These are phyloP conservation scores for Amiota minor DNA, from an alignment of 2,888 invertebrate species.

Conservation along the genomic window DNA sequence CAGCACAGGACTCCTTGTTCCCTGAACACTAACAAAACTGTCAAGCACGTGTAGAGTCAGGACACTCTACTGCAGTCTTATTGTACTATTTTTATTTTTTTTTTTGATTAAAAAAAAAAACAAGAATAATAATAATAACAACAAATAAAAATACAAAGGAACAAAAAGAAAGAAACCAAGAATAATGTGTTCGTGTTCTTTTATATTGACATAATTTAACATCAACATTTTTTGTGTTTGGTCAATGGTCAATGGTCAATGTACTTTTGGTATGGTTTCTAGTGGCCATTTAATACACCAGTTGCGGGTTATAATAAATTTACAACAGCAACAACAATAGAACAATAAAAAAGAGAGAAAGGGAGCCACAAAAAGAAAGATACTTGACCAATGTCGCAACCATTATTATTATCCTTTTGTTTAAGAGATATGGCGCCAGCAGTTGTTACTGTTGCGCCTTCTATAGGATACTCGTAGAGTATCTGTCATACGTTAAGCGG, in stretches of 20 bases:
- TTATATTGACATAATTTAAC: constrained; percentile 21
- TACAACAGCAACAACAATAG: neutral
- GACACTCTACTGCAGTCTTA: too few relatives aligned
- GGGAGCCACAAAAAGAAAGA: too few relatives aligned
- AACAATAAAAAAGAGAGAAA: too few relatives aligned
- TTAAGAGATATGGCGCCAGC: neutral
- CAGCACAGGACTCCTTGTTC: neutral
- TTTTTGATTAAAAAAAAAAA: too few relatives aligned
- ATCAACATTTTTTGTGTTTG: neutral
- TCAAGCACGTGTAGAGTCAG: too few relatives aligned
- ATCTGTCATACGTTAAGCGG: neutral
- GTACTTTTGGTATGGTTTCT: constrained; percentile 7
- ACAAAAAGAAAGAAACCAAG: neutral
- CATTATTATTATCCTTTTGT: neutral
- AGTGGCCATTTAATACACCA: constrained; percentile 22
- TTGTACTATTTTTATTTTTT: too few relatives aligned
- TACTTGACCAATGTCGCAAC: too few relatives aligned
- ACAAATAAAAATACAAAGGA: neutral
- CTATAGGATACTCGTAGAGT: too few relatives aligned
- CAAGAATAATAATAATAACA: neutral
- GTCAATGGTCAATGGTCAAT: neutral
- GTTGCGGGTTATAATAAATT: neutral
- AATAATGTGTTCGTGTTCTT: neutral
- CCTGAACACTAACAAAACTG: too few relatives aligned
- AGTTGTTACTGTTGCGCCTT: neutral